phyloP scores from a whole-genome alignment of 2,888 invertebrate genomes.

The Troilus luridus region DNA sequence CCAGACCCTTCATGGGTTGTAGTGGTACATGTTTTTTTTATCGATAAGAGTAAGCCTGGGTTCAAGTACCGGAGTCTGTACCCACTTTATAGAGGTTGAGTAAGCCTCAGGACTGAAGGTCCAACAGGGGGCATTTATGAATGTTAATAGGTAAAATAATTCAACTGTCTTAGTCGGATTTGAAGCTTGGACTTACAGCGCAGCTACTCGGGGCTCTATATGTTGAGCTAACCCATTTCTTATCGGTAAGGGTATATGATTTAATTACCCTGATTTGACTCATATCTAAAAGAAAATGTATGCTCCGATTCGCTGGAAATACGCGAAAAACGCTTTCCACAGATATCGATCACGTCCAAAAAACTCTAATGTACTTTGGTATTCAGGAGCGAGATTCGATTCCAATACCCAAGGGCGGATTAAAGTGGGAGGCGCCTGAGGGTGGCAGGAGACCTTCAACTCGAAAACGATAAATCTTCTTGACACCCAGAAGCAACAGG shows the following conservation, averaged over 20 bases:
- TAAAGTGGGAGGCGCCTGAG: neutral
- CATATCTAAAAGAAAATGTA: neutral
- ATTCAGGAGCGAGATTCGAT: slow-evolving; percentile 14
- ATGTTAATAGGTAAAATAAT: no score
- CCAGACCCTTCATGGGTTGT: no score
- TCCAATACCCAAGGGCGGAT: slow-evolving; percentile 9
- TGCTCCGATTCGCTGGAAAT: neutral
- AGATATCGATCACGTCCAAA: neutral
- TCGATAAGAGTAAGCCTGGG: no score
- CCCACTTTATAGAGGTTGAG: no score
- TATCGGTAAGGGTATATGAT: neutral
- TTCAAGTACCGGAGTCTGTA: no score
- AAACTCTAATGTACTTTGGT: slow-evolving; percentile 29
- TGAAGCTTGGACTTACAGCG: no score
- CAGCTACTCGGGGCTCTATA: no score
- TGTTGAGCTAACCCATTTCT: no score
- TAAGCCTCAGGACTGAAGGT: no score
- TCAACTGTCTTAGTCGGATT: no score
- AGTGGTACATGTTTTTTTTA: no score
- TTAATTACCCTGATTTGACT: neutral
- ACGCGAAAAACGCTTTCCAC: neutral
- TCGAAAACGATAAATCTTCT: slow-evolving; percentile 25
- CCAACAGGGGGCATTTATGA: no score
- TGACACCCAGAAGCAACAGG: slow-evolving; percentile 4
- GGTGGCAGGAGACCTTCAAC: neutral